Conservation (phyloP, 64 coral and sea anemone species). For the Montipora foliosa region DNA sequence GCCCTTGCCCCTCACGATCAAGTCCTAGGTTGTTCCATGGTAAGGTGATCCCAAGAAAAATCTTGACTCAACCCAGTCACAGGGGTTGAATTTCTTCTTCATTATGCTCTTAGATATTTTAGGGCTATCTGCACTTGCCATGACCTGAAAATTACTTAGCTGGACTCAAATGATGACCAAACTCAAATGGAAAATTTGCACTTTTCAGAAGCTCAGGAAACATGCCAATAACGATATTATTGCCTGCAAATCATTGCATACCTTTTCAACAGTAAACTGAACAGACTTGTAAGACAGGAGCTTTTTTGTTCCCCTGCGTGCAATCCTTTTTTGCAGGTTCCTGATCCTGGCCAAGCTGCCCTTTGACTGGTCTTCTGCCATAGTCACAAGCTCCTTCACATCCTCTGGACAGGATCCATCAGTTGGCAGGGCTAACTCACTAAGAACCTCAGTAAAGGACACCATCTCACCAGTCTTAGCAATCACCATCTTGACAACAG, state of each 20-base stretch:
- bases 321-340: constrained; percentile 70
- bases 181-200: no score
- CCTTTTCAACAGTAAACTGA: constrained; percentile 81
- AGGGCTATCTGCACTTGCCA: background rate
- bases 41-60: no score
- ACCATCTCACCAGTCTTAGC: constrained; percentile 73
- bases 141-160: no score
- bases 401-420: constrained; percentile 85
- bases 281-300: constrained; percentile 82
- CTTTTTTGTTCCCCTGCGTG: constrained; percentile 72
- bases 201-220: no score
- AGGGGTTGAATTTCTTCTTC: no score
- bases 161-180: no score
- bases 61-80: no score
- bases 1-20: no score
- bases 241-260: background rate
- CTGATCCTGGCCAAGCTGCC: constrained; percentile 70
- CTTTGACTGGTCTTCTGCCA: constrained; percentile 46
- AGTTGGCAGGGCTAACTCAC: constrained; percentile 82
- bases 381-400: constrained; percentile 80
- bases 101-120: no score
- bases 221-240: background rate
- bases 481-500: constrained; percentile 74
- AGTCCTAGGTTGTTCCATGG: no score
- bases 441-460: constrained; percentile 77